A percentile compares a stretch with the other conserved stretches of the same genome.
Conservation (phyloP, 2,113 vertebrate species). For the Donacobius atricapilla region DNA sequence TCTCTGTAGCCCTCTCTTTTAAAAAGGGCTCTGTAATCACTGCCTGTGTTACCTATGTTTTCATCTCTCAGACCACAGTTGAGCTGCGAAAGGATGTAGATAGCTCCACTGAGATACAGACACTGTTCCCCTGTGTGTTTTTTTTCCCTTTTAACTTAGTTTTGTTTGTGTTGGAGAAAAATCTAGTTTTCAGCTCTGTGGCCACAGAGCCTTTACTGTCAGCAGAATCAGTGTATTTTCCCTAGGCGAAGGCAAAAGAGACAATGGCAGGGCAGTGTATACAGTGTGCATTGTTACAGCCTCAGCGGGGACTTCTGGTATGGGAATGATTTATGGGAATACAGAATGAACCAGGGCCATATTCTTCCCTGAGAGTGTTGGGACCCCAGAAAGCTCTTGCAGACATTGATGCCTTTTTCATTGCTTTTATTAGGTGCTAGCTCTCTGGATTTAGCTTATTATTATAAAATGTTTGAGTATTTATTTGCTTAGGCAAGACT, state of each 20-base stretch:
- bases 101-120: not conserved
- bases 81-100: not conserved
- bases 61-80: not conserved
- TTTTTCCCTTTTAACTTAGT: not conserved
- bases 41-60: not conserved
- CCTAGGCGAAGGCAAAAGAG: slow-evolving; percentile 14
- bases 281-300: slow-evolving; percentile 19
- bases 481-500: slow-evolving; percentile 1
- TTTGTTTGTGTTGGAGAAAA: slow-evolving; percentile 7
- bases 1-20: not conserved
- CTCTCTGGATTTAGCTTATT: not conserved
- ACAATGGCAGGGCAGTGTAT: slow-evolving; percentile 25
- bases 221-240: slow-evolving; percentile 30
- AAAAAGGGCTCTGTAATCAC: not conserved
- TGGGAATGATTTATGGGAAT: slow-evolving; percentile 17
- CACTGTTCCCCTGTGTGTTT: not conserved
- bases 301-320: slow-evolving; percentile 9
- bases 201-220: slow-evolving; percentile 12
- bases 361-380: not conserved
- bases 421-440: not conserved
- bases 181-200: not conserved
- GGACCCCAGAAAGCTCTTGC: not conserved
- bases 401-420: not conserved
- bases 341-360: not conserved
- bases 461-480: not conserved